These are phyloP conservation scores for Agelaius phoeniceus DNA, from an alignment of 2,113 vertebrate genomes.

Conservation along the genomic window DNA sequence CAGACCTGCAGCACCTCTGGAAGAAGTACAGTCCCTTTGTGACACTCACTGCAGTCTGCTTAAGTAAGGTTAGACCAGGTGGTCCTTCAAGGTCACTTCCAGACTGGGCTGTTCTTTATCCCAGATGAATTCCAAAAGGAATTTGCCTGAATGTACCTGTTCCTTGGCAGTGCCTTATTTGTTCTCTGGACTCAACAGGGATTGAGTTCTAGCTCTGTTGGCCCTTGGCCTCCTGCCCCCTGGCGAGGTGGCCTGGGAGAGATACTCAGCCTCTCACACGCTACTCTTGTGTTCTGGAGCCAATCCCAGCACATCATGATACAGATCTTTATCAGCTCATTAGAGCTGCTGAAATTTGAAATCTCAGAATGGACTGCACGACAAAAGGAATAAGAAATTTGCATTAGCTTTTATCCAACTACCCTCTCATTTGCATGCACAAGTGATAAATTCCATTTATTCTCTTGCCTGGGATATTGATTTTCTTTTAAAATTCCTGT, in stretches of 20 bases:
- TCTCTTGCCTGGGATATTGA: conserved; percentile 23
- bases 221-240: neutral
- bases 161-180: neutral
- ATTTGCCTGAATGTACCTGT: neutral
- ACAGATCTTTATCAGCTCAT: neutral
- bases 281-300: neutral
- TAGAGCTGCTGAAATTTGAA: neutral
- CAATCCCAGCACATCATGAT: neutral
- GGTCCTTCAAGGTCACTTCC: neutral
- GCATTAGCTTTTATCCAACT: neutral
- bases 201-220: neutral
- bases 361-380: neutral
- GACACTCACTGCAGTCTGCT: neutral
- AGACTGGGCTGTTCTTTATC: neutral
- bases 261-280: neutral
- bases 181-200: neutral
- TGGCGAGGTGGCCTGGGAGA: accelerated
- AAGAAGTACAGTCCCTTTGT: neutral
- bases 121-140: neutral
- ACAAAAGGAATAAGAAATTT: conserved; percentile 7
- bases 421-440: conserved; percentile 15
- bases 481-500: conserved; percentile 42
- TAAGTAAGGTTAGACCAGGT: neutral
- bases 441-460: conserved; percentile 12
- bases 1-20: neutral